A percentile compares a stretch with the other conserved stretches of the same genome.
Evolutionary conservation across 2,113 vertebrate genomes (phyloP).

Genomic region (Microtus pennsylvanicus): DNA sequence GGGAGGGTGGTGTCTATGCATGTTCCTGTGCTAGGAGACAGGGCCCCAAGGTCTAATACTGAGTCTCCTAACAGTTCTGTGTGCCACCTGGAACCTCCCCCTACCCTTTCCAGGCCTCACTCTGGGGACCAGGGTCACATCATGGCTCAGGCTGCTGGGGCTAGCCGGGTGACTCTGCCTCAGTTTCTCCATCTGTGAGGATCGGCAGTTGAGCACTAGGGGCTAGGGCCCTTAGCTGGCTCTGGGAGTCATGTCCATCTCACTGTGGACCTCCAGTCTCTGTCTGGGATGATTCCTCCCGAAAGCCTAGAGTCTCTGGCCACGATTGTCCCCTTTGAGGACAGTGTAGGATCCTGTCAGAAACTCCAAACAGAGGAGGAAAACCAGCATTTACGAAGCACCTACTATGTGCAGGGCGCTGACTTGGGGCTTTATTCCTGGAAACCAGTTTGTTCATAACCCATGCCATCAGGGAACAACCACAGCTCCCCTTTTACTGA

Average conservation of each 20-base stretch:
- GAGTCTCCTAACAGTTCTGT: neutral
- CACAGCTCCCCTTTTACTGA: neutral
- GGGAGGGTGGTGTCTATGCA: too few relatives aligned
- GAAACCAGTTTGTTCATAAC: neutral
- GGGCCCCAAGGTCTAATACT: neutral
- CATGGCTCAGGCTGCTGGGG: neutral
- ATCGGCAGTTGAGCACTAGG: fast-evolving
- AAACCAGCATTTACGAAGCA: neutral
- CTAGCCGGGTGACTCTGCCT: neutral
- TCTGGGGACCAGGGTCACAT: neutral
- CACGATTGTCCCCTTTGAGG: neutral
- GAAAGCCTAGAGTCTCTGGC: neutral
- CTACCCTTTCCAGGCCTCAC: neutral
- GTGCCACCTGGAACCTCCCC: neutral
- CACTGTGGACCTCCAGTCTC: neutral
- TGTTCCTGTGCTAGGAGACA: neutral
- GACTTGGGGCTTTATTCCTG: neutral
- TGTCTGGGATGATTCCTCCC: fast-evolving
- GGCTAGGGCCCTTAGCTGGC: neutral
- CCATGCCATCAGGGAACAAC: neutral
- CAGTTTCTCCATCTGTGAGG: conserved; percentile 2
- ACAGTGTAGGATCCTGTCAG: neutral
- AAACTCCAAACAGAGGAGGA: neutral
- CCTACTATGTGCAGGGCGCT: neutral
- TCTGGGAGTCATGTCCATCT: neutral